Percentiles rank a stretch among this genome's conserved stretches.
These are phyloP conservation scores for Orussus abietinus DNA, from an alignment of 1,140 invertebrate genomes.

Conservation along the genomic window DNA sequence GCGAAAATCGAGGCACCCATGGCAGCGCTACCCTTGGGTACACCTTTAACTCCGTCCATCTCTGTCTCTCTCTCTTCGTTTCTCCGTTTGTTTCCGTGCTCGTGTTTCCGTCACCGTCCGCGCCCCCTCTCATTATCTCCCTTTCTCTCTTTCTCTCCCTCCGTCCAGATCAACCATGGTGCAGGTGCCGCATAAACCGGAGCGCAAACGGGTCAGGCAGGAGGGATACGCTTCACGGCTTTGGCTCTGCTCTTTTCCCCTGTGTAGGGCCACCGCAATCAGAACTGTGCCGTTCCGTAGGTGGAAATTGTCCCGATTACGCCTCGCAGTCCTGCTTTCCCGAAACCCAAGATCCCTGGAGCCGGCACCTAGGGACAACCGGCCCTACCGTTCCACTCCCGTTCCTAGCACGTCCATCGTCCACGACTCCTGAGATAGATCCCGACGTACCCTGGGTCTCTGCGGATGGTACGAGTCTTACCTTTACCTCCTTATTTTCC, in stretches of 20 bases:
- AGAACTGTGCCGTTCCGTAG: neutral
- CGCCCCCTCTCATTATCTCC: too few species aligned
- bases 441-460: neutral
- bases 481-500: constrained; percentile 32
- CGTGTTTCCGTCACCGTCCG: too few species aligned
- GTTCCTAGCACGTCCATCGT: neutral
- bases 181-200: too few species aligned
- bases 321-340: neutral
- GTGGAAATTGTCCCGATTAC: neutral
- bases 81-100: constrained; percentile 5
- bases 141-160: constrained; percentile 5
- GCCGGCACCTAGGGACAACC: too few species aligned
- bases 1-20: too few species aligned
- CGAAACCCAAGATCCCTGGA: neutral
- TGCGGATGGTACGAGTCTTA: too few species aligned
- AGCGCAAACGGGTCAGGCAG: too few species aligned
- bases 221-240: too few species aligned
- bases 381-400: neutral
- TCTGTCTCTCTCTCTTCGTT: constrained; percentile 8
- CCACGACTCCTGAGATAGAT: too few species aligned
- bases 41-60: constrained; percentile 16
- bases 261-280: neutral
- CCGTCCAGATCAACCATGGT: constrained; percentile 12
- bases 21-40: too few species aligned
- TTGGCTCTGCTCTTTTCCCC: too few species aligned